phyloP scores from a whole-genome alignment of 1,140 invertebrate genomes.

The Antheraea mylitta region DNA sequence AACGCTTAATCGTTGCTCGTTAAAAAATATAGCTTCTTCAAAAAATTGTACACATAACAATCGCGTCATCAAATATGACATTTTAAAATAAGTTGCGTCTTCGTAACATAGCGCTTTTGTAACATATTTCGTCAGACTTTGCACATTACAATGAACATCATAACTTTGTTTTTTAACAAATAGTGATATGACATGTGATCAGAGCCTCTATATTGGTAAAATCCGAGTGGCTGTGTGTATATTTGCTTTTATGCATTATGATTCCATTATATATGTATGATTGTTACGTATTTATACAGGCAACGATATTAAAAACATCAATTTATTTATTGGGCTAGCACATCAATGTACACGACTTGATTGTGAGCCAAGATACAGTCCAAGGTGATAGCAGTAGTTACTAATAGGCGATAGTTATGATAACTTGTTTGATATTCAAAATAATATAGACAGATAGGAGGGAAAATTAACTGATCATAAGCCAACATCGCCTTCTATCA shows the following conservation, averaged over 20 bases:
- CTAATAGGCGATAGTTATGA: background rate
- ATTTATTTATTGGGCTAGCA: background rate
- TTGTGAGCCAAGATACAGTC: background rate
- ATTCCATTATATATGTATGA: too few species aligned
- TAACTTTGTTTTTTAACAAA: too few species aligned
- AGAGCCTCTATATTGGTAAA: too few species aligned
- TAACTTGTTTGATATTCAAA: background rate
- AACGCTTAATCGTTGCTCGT: background rate
- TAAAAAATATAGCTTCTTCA: background rate
- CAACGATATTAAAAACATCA: background rate
- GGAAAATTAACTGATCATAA: too few species aligned
- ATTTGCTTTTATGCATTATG: too few species aligned
- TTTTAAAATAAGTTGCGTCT: background rate
- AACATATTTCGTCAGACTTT: too few species aligned
- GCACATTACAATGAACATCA: too few species aligned
- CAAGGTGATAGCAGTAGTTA: background rate
- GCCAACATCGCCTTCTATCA: background rate
- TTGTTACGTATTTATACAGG: too few species aligned
- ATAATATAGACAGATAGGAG: too few species aligned
- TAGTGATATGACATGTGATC: too few species aligned
- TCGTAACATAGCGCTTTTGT: too few species aligned
- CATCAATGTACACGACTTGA: background rate
- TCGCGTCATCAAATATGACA: background rate
- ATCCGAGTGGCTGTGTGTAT: too few species aligned
- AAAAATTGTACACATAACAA: background rate